Conservation (phyloP, 1,140 invertebrate species). For the Drosophila sechellia region DNA sequence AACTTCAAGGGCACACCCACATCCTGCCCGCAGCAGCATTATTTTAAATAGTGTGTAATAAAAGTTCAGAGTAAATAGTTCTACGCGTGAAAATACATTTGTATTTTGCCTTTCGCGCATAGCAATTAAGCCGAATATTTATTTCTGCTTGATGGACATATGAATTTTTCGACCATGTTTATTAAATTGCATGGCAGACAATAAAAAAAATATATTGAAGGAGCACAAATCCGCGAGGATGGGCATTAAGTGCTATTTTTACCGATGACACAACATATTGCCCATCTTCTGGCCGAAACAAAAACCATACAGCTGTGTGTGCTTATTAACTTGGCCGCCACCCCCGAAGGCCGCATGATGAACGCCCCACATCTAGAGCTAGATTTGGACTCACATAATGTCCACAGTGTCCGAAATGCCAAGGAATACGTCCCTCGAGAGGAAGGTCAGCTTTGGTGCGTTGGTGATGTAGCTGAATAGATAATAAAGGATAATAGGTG, state of each 20-base stretch:
- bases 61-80: too few relatives aligned
- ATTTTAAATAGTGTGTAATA: background rate
- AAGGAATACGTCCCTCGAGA: slow-evolving; percentile 84
- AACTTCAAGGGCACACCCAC: too few relatives aligned
- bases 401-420: slow-evolving; percentile 85
- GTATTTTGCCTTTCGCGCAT: too few relatives aligned
- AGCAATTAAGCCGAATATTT: too few relatives aligned
- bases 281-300: background rate
- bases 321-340: background rate
- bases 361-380: too few relatives aligned
- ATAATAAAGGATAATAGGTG: background rate
- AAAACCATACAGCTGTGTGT: slow-evolving; percentile 21
- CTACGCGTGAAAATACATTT: too few relatives aligned
- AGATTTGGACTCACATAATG: slow-evolving; percentile 80
- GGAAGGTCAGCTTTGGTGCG: slow-evolving; percentile 85
- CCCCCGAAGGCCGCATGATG: background rate
- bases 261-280: background rate
- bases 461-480: slow-evolving; percentile 85
- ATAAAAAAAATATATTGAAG: too few relatives aligned
- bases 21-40: background rate
- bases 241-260: slow-evolving; percentile 3
- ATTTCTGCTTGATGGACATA: too few relatives aligned
- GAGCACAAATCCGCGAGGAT: background rate
- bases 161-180: too few relatives aligned
- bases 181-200: too few relatives aligned